Conservation (phyloP, 2,888 invertebrate genomes). For the Pollenia griseotomentosa region DNA sequence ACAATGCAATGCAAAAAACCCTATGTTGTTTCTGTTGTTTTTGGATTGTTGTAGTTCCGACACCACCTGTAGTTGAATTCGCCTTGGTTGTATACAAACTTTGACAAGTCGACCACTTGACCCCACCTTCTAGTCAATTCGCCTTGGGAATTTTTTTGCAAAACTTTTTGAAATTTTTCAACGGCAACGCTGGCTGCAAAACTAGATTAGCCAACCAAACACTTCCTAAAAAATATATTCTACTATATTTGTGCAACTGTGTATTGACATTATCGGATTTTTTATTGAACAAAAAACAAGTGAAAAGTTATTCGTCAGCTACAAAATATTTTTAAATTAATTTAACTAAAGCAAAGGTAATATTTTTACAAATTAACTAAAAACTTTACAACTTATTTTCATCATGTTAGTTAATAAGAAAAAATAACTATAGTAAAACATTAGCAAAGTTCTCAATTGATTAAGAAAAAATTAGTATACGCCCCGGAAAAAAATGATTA, state of each 20-base stretch:
- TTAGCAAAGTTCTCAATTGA: neutral
- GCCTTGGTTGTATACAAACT: too few species aligned
- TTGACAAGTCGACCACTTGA: too few species aligned
- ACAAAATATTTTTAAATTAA: neutral
- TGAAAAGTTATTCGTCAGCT: constrained; percentile 60
- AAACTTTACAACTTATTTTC: neutral
- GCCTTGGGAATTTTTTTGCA: too few species aligned
- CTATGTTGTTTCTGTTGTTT: too few species aligned
- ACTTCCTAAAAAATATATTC: neutral
- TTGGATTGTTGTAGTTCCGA: too few species aligned
- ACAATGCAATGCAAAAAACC: too few species aligned
- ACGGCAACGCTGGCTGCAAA: too few species aligned
- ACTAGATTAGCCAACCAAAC: constrained; percentile 1
- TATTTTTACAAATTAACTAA: neutral
- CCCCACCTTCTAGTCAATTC: too few species aligned
- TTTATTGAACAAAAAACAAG: constrained; percentile 28
- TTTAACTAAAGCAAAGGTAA: neutral
- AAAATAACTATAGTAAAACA: neutral
- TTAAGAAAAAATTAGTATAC: constrained; percentile 33
- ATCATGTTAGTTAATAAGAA: neutral
- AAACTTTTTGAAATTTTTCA: too few species aligned
- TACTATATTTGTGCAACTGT: constrained; percentile 23
- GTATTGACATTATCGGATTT: constrained; percentile 48
- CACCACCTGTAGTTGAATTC: too few species aligned
- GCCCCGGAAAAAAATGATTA: constrained; percentile 55